Base-by-base conservation (phyloP, 1,140 invertebrate species). In the Atta texana region DNA sequence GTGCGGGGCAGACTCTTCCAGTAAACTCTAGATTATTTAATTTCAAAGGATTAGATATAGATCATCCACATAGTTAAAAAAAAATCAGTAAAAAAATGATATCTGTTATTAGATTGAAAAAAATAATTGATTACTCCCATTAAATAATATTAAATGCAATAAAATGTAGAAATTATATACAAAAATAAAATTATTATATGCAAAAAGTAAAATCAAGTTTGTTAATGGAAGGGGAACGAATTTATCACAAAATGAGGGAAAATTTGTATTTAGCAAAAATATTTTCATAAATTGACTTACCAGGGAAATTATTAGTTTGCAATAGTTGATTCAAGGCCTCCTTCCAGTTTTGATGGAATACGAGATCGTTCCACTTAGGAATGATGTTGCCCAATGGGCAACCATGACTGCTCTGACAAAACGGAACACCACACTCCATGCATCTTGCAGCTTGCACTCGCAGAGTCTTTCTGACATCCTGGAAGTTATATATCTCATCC, bases 401-500 rank as follows among this genome's bases (percentile, higher is more conserved):
- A 69, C 99, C 99, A 93, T 99, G 98, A 90, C 98, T 97, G 51
- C 98, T 98, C 95, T 99, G 99, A 94, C 99, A 99, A 95, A 99
- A 99, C 10, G 99, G 99, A 34, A 99, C 98, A 34, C 99, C 99
- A 95, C 99, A 99, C 91, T 99, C 99, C 99, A 99, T 99, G 95
- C 99, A 99, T 16, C 99, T 96, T 0, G 99, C 99, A 14, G 99
- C 99, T 95, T 99, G 99, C 1, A 97, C 96, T 68, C 97, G 96
- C 14, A 99, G 95, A 51, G 98, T 98, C 93, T 98, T 98, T 4
- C 98, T 96, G 10, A 99, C 98, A 89, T 97, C 96, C 66, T 96
- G 95, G 91, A 98, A 98, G 94, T 99, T 98, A 94, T 99, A 99
- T 89, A 99, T 98, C 96, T 99, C 99, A 88, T 99, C 97, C 99